Base-by-base conservation (phyloP, 2,113 vertebrate species). In the Pomatostomus ruficeps region DNA sequence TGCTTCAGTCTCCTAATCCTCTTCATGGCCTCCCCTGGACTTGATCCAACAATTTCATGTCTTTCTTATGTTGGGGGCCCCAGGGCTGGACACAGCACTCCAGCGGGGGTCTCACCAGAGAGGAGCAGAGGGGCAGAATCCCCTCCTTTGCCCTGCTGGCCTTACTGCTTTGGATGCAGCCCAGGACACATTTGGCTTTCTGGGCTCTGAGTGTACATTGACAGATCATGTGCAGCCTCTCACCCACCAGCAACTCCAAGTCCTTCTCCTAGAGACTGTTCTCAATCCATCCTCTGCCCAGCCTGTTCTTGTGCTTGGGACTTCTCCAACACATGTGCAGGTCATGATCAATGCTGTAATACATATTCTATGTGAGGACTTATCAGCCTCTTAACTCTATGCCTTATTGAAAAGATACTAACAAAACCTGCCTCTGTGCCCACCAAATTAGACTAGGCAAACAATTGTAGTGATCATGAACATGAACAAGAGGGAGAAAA, bases 31-130 rank as follows among this genome's bases (percentile, higher is more conserved):
- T 59, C 16, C 38, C 2, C 11, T 45, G 38, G 28, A 51, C 28
- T 51, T 0, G 0, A 63, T 57, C 23, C 28, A 73, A 36, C 7
- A 36, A 26, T 24, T 59, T 49, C 5, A 29, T 6, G 13, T 29
- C 38, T 29, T 59, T 73, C 23, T 29, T 52, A 45, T 14, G 16
- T 3, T 74, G 36, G 22, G 6, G 10, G 18, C 4, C 51, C 5
- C 19, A 43, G 12, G 24, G 11, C 19, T 58, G 59, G 68, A 58
- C 19, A 36, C 13, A 59, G 7, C 29, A 52, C 11, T 59, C 19
- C 52, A 66, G 23, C 14, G 29, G 29, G 12, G 10, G 38, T 66
- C 28, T 40, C 25, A 25, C 24, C 2, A n/a, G 28, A 43, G 38
- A 10, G 6, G 11, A 45, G n/a, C 40, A 43, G 45, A 74, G 52